Base-by-base conservation (phyloP, 2,888 invertebrate species). In the Adelphocoris suturalis region DNA sequence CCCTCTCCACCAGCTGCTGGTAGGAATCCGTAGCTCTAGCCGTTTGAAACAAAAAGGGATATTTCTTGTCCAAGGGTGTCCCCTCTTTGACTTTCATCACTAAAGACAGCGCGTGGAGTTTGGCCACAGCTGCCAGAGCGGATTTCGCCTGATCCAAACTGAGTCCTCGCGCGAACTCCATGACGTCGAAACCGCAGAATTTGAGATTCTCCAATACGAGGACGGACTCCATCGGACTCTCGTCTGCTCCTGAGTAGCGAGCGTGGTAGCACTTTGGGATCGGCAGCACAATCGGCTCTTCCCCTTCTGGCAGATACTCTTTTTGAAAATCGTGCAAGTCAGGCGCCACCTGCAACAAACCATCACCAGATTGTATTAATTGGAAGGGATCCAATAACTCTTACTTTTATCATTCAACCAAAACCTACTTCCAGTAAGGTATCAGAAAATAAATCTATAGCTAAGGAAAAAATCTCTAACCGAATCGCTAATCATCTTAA, bases 1-100 rank as follows among this genome's bases (percentile, higher is more conserved):
- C 97, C 90, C 97, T 94, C 92, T 97, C 96, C 4, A 97, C 96
- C 46, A 97, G 94, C 90, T 97, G 96, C 91, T 97, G 96, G 92
- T 97, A 97, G 5, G 97, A 97, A 91, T 97, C 96, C 0, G 97
- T 96, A 0, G 97, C 97, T 92, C 96, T 94, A 75, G 96, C 96
- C 57, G 96, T 96, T 92, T 97, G 96, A 92, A 97, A 97, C 19
- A 97, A 94, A 93, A 97, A 97, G 19, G 95, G 95, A 92, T 95
- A 95, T 80, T 94, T 94, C 91, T 95, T 94, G 0, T 94, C 94
- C 13, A 95, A 92, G 0, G 93, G 92, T 89, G 91, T 91, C 13
- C 94, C 93, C 16, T 93, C 94, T 47, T 92, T 86, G 80, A 95
- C 93, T 92, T 95, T 95, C 92, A 95, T 93, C 7, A 95, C 95